Base-by-base conservation (phyloP, 2,888 invertebrate species). In the Tholera decimalis region DNA sequence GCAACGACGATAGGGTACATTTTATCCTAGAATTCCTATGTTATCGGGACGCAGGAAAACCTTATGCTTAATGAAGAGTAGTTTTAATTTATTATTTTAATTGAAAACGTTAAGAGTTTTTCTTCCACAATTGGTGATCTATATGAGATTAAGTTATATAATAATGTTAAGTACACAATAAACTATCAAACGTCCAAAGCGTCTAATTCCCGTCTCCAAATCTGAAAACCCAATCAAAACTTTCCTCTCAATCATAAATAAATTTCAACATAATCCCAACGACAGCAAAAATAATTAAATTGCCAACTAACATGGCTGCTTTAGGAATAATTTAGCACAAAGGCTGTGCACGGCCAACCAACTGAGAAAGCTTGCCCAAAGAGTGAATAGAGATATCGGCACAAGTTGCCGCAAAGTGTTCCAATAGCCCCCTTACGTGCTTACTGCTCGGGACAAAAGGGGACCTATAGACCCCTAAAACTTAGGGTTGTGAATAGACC, bases 341-440 rank as follows among this genome's bases (percentile, higher is more conserved):
- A 71, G 60, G 35, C 58, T 51, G 33, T 59, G 35, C 44, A 20
- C 24, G 55, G 55, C 41, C 62, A 72, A 11, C 65, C 50, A 47
- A 56, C 68, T 63, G 69, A 33, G 61, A 72, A 65, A 77, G 74
- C 80, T 77, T 58, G 50, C 30, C 69, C 56, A 72, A 78, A 55
- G 63, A 72, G 43, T 66, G 77, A 82, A 82, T 79, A 39, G 66
- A 80, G 71, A 83, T 73, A 79, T 80, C 65, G 79, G 47, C 59
- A 59, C 65, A 80, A 80, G 49, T 76, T 79, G 77, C 69, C 72
- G 59, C 72, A 72, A 82, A 75, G 75, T 71, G 73, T 74, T 72
- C 37, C 59, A 76, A 75, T 65, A 57, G 62, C 69, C 73, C 75
- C 73, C 64, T 76, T 76, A 80, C 61, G 64, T 77, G 79, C 63